A percentile compares a stretch with the other conserved stretches of the same genome.
These are phyloP conservation scores for Odontocerum albicorne DNA, from an alignment of 2,888 invertebrate species.

Conservation along the genomic window DNA sequence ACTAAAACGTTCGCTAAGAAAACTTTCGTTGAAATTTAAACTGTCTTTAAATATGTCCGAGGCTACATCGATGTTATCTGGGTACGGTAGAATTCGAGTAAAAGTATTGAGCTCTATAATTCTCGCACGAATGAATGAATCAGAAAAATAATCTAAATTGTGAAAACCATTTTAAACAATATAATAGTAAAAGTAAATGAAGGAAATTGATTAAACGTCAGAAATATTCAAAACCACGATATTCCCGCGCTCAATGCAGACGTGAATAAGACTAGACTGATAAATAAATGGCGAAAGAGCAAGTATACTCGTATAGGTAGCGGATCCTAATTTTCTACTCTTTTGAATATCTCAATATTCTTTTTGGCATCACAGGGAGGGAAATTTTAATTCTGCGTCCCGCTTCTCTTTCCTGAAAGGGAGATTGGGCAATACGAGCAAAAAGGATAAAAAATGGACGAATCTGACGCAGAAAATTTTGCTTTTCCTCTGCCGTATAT, in stretches of 20 bases:
- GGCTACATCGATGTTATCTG: no score
- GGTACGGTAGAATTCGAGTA: no score
- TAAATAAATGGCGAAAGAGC: constrained; percentile 25
- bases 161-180: no score
- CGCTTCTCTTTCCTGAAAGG: constrained; percentile 14
- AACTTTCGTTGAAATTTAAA: no score
- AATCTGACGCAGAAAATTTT: no score
- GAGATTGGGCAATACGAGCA: neutral
- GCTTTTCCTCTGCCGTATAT: no score
- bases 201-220: constrained; percentile 30
- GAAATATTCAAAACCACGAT: constrained; percentile 30
- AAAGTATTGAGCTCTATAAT: no score
- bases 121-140: no score
- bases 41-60: no score
- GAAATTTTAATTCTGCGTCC: constrained; percentile 35
- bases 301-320: constrained; percentile 24
- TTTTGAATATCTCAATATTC: constrained; percentile 37
- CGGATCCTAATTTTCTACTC: constrained; percentile 36
- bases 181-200: constrained; percentile 4
- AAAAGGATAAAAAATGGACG: no score
- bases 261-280: constrained; percentile 28
- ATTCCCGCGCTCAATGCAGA: constrained; percentile 32
- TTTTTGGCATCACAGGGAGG: constrained; percentile 34
- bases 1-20: no score
- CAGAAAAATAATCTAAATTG: no score